Percentiles rank a stretch among this genome's conserved stretches.
Evolutionary conservation across 2,888 invertebrate genomes (phyloP).

Genomic region (Nomada goodeniana): DNA sequence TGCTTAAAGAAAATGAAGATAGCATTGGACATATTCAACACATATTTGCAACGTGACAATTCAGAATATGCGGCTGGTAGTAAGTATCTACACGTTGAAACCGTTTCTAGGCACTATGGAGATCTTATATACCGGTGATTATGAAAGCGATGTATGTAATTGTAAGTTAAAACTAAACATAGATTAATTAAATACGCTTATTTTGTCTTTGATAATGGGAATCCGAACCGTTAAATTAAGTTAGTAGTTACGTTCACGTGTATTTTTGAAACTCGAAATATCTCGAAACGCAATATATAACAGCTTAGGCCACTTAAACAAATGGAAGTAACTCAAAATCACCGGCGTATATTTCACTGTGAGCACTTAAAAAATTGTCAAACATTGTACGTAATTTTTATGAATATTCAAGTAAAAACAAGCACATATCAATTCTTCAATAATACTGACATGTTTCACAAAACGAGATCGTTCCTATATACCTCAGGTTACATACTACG

Average conservation of each 20-base stretch:
- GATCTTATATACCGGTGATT: background rate
- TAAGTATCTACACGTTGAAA: conserved; percentile 71
- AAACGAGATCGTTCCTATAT: conserved; percentile 11
- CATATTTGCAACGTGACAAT: conserved; percentile 87
- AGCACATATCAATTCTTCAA: background rate
- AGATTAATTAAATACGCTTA: background rate
- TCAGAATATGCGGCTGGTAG: conserved; percentile 88
- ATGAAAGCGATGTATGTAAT: too few species aligned
- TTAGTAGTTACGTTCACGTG: too few species aligned
- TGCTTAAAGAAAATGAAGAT: conserved; percentile 89
- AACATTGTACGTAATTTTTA: background rate
- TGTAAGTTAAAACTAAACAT: background rate
- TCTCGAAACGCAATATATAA: too few species aligned
- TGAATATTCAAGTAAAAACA: conserved; percentile 15
- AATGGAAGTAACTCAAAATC: too few species aligned
- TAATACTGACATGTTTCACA: conserved; percentile 15
- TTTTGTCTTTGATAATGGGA: background rate
- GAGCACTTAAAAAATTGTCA: background rate
- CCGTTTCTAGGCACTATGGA: background rate
- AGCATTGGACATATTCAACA: conserved; percentile 88
- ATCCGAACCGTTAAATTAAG: too few species aligned
- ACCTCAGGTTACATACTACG: background rate
- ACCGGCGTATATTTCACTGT: too few species aligned
- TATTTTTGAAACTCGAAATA: too few species aligned
- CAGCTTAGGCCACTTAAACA: too few species aligned